A percentile compares a stretch with the other conserved stretches of the same genome.
phyloP scores from a whole-genome alignment of 2,113 vertebrate species.

The Eulacestoma nigropectus region DNA sequence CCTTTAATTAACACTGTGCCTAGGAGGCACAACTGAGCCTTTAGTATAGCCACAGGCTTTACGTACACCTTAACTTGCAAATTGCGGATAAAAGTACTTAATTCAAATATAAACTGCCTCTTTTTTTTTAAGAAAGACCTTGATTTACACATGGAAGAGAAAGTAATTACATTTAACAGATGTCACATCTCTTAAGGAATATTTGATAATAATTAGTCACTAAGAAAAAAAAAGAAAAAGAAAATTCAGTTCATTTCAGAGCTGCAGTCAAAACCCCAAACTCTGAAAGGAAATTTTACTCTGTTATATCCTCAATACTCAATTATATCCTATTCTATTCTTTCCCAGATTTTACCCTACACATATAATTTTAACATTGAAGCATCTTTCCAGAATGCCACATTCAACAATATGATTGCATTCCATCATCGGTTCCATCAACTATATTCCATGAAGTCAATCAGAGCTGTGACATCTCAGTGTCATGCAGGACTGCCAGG shows the following conservation, averaged over 20 bases:
- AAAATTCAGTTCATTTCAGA: background rate
- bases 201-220: constrained; percentile 1
- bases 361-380: background rate
- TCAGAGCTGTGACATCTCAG: background rate
- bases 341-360: background rate
- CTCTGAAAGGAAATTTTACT: background rate
- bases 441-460: background rate
- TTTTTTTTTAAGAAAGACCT: background rate
- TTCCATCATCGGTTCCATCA: background rate
- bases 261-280: background rate
- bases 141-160: constrained; percentile 24
- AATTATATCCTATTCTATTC: background rate
- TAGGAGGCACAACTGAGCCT: constrained; percentile 47
- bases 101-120: constrained; percentile 8
- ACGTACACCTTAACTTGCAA: constrained; percentile 5
- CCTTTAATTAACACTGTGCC: constrained; percentile 57
- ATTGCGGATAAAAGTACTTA: constrained; percentile 32
- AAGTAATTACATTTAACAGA: constrained; percentile 28
- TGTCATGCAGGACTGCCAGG: background rate
- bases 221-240: background rate
- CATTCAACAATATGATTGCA: background rate
- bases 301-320: background rate
- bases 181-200: constrained; percentile 5
- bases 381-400: background rate
- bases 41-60: constrained; percentile 13